Evolutionary conservation across 2,888 invertebrate genomes (phyloP).

Genomic region (Frankliniella intonsa): DNA sequence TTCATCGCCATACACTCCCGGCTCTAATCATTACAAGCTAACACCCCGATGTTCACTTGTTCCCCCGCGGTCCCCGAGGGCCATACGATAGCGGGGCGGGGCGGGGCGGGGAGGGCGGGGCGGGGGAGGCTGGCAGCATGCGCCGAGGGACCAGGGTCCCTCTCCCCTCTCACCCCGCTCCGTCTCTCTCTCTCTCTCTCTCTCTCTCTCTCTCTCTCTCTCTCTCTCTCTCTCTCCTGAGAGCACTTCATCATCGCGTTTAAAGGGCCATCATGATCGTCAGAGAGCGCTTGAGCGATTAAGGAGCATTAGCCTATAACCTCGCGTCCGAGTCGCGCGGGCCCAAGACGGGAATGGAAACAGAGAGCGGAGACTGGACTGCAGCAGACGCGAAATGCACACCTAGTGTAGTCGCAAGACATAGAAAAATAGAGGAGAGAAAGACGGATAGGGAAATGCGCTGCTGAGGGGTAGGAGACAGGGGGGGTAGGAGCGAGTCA

Average conservation of each 20-base stretch:
- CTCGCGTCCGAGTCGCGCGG: too few species aligned
- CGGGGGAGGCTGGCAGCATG: background rate
- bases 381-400: too few species aligned
- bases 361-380: too few species aligned
- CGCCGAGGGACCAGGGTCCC: background rate
- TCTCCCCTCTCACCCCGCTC: background rate
- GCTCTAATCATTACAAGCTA: constrained; percentile 20
- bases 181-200: background rate
- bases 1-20: background rate
- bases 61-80: constrained; percentile 3
- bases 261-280: background rate
- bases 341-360: too few species aligned
- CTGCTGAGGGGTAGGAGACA: too few species aligned
- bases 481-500: too few species aligned
- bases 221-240: background rate
- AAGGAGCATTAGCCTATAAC: background rate
- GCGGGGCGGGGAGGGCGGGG: background rate
- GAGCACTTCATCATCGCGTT: constrained; percentile 18
- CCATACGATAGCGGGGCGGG: background rate
- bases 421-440: too few species aligned
- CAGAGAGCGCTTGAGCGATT: background rate
- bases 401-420: too few species aligned
- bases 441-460: too few species aligned
- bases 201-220: background rate
- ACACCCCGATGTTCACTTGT: constrained; percentile 24